Percentiles rank a stretch among this genome's conserved stretches.
Evolutionary conservation across 2,113 vertebrate genomes (phyloP).

Genomic region (Mormyrus lacerda): DNA sequence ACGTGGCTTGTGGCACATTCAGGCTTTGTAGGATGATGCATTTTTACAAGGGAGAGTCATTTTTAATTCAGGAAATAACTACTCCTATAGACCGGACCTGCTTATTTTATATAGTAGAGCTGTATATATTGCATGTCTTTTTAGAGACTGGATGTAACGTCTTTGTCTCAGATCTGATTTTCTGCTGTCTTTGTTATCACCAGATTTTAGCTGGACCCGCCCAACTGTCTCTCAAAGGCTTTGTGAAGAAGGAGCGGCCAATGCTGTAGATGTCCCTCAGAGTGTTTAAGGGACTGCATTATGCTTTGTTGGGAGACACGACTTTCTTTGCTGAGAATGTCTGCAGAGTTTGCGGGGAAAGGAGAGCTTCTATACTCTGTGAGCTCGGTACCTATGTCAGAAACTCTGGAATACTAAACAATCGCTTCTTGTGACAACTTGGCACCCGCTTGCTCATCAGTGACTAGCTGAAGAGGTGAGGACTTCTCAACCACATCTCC

Average conservation of each 20-base stretch:
- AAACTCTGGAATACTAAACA: not conserved
- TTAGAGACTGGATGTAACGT: not conserved
- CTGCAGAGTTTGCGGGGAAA: not conserved
- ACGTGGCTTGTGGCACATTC: not conserved
- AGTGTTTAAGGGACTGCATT: not conserved
- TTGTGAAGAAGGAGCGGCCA: not conserved
- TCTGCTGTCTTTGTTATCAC: not conserved
- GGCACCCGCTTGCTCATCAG: not conserved
- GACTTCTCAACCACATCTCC: not conserved
- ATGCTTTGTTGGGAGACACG: not conserved
- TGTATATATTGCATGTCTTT: not conserved
- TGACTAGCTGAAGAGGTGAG: not conserved
- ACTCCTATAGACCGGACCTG: not conserved
- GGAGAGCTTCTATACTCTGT: not conserved
- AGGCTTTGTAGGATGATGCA: not conserved
- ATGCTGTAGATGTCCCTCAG: not conserved
- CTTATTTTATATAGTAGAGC: not conserved
- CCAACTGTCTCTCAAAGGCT: not conserved
- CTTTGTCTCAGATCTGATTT: not conserved
- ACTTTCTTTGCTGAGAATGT: not conserved
- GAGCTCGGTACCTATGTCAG: not conserved
- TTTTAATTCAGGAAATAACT: not conserved
- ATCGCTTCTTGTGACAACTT: not conserved
- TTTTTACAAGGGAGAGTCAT: not conserved
- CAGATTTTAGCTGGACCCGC: not conserved